A percentile compares a stretch with the other conserved stretches of the same genome.
phyloP scores from a whole-genome alignment of 2,797 vertebrate genomes.

The Ispidina lecontei region DNA sequence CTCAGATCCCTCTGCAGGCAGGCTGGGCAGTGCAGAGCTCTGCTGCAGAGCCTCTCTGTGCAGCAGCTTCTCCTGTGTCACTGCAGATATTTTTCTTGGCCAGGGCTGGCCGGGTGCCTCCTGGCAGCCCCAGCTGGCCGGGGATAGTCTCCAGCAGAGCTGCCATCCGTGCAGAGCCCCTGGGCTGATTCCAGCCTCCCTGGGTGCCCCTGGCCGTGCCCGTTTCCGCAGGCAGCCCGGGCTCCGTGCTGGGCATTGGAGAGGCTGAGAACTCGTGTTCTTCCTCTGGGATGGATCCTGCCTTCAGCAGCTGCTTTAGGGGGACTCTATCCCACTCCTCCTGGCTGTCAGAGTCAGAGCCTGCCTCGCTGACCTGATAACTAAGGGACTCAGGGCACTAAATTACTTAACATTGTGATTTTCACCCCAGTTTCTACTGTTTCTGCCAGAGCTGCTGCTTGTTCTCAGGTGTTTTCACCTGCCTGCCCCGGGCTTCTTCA shows the following conservation, averaged over 20 bases:
- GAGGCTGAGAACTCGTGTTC: neutral
- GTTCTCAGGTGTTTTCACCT: neutral
- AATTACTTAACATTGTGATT: neutral
- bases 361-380: neutral
- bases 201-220: neutral
- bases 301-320: neutral
- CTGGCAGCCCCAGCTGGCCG: neutral
- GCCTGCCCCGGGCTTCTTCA: neutral
- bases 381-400: neutral
- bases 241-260: neutral
- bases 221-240: accelerated
- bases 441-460: neutral
- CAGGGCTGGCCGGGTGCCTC: neutral
- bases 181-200: neutral
- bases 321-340: neutral
- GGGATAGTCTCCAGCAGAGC: neutral
- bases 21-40: neutral
- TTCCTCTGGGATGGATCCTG: neutral
- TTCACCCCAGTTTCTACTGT: neutral
- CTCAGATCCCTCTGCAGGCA: neutral
- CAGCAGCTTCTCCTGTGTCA: neutral
- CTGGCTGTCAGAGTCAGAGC: neutral
- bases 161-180: neutral
- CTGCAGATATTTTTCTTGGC: neutral
- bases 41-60: neutral